Percentiles rank a stretch among this genome's conserved stretches.
Conservation (phyloP, 1,140 invertebrate genomes). For the Hesperophylax magnus region DNA sequence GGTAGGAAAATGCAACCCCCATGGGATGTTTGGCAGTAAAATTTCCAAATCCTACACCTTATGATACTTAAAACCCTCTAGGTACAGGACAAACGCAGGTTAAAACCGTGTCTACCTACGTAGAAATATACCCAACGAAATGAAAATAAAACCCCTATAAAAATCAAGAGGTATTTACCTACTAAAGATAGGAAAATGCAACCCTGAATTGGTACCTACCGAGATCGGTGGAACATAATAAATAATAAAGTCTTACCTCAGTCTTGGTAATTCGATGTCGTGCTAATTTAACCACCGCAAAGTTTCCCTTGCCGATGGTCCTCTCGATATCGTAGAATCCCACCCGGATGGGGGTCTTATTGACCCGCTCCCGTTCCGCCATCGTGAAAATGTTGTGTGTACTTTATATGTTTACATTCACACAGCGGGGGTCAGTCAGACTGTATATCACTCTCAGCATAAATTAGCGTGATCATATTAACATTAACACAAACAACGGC, state of each 20-base stretch:
- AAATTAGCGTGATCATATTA: conserved; percentile 18
- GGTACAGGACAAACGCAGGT: too few species aligned
- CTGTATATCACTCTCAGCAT: not conserved
- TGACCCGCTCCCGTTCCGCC: conserved; percentile 73
- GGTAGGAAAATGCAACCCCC: too few species aligned
- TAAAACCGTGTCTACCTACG: too few species aligned
- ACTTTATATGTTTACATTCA: conserved; percentile 30
- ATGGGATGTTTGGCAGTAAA: too few species aligned
- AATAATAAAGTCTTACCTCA: conserved; percentile 81
- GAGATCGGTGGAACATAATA: not conserved
- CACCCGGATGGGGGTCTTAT: conserved; percentile 88
- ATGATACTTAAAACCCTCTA: too few species aligned
- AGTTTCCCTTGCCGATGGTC: conserved; percentile 99
- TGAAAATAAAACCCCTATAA: not conserved
- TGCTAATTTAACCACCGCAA: conserved; percentile 98
- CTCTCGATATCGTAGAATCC: conserved; percentile 97
- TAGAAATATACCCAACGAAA: too few species aligned
- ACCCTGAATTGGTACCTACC: not conserved
- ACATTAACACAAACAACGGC: conserved; percentile 26
- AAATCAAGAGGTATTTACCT: not conserved
- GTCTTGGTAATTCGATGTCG: conserved; percentile 98
- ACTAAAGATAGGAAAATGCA: not conserved
- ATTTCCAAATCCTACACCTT: too few species aligned
- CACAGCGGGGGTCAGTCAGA: conserved; percentile 15
- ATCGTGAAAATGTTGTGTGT: conserved; percentile 60